A percentile compares a stretch with the other conserved stretches of the same genome.
phyloP scores from a whole-genome alignment of 2,888 invertebrate species.

The Tachina lurida region DNA sequence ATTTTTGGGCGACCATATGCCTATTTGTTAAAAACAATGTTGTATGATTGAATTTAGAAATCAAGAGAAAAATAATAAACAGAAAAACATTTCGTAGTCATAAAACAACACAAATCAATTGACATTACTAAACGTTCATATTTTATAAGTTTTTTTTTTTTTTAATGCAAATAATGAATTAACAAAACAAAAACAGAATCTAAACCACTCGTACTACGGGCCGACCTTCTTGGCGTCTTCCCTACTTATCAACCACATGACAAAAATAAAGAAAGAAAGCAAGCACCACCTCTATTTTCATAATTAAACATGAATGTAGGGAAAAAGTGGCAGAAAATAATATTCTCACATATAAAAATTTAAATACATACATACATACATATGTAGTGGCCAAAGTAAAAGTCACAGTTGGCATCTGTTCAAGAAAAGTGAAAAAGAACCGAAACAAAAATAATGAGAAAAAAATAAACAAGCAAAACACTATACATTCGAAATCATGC shows the following conservation, averaged over 20 bases:
- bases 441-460: conserved; percentile 63
- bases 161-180: conserved; percentile 47
- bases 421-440: conserved; percentile 75
- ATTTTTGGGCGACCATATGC: conserved; percentile 81
- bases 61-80: conserved; percentile 19
- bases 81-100: conserved; percentile 32
- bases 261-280: neutral
- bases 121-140: conserved; percentile 39
- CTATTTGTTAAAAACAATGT: conserved; percentile 72
- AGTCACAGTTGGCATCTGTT: conserved; percentile 79
- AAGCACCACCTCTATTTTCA: conserved; percentile 34
- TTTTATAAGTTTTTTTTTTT: conserved; percentile 5
- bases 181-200: conserved; percentile 44
- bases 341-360: conserved; percentile 41
- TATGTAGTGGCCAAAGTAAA: conserved; percentile 70
- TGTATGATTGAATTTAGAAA: conserved; percentile 38
- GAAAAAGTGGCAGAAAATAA: conserved; percentile 58
- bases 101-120: conserved; percentile 57
- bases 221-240: conserved; percentile 53
- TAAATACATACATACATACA: no score
- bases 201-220: conserved; percentile 4
- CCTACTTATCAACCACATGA: conserved; percentile 45
- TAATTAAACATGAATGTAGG: conserved; percentile 53
- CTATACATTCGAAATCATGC: conserved; percentile 57
- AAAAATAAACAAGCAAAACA: conserved; percentile 54